Conservation (phyloP, 1,140 invertebrate species). For the Alviniconcha marisindica region DNA sequence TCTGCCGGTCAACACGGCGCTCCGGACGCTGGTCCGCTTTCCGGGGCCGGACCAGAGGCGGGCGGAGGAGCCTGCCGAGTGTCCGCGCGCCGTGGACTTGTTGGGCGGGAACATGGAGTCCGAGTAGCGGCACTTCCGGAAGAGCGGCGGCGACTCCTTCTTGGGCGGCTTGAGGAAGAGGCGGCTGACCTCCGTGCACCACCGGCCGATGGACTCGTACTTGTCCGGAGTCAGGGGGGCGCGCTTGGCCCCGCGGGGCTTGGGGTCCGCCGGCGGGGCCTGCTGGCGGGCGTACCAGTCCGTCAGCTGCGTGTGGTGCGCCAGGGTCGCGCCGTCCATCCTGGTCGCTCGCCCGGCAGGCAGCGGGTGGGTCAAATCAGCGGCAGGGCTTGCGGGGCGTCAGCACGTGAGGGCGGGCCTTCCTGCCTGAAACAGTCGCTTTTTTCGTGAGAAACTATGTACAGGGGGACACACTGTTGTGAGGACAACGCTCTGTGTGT, state of each 20-base stretch:
- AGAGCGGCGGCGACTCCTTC: constrained; percentile 21
- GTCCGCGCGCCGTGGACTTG: neutral
- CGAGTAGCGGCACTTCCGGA: constrained; percentile 31
- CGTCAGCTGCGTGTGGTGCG: constrained; percentile 49
- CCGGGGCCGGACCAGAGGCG: neutral
- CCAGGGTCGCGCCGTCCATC: constrained; percentile 52
- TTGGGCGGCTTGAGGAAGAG: constrained; percentile 36
- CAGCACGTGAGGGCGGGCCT: neutral
- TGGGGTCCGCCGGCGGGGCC: constrained; percentile 22
- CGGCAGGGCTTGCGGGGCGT: neutral
- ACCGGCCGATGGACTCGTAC: constrained; percentile 43
- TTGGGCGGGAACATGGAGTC: constrained; percentile 26
- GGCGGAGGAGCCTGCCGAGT: neutral
- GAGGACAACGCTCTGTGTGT: neutral
- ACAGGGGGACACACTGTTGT: neutral
- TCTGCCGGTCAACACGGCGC: neutral
- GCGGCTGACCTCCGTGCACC: constrained; percentile 46
- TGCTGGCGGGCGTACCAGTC: constrained; percentile 17
- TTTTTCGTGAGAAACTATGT: neutral
- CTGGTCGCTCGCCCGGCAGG: neutral
- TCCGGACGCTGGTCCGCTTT: neutral
- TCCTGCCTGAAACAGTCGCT: neutral
- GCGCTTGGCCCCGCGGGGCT: constrained; percentile 37
- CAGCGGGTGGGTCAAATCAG: neutral
- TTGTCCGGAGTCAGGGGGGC: constrained; percentile 47